phyloP scores from a whole-genome alignment of 92 coral and sea anemone species.

The Chrysogorgia sp. region DNA sequence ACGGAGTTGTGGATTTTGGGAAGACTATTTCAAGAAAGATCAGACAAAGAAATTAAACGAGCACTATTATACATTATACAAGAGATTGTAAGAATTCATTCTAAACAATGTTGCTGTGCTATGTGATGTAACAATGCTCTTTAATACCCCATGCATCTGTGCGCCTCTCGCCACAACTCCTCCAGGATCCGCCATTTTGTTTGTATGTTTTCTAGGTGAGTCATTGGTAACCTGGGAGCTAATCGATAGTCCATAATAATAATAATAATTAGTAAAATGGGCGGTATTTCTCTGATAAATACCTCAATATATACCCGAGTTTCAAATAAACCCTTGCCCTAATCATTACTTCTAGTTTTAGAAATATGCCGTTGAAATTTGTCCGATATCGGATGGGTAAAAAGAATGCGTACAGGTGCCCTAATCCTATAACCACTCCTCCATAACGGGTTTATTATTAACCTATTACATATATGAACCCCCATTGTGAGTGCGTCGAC shows the following conservation, averaged over 20 bases:
- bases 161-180: slow-evolving; percentile 7
- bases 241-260: neutral
- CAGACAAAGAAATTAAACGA: neutral
- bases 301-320: neutral
- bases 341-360: neutral
- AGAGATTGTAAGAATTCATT: neutral
- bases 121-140: neutral
- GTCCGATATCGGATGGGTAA: too few relatives aligned
- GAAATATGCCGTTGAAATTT: neutral
- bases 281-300: too few relatives aligned
- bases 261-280: neutral
- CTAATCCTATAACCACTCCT: too few relatives aligned
- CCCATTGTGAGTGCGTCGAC: too few relatives aligned
- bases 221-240: slow-evolving; percentile 26
- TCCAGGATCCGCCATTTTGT: slow-evolving; percentile 40
- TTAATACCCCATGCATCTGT: slow-evolving; percentile 4
- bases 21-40: neutral
- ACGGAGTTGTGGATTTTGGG: slow-evolving; percentile 11
- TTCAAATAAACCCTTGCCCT: neutral
- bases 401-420: too few relatives aligned
- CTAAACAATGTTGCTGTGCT: neutral
- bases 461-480: too few relatives aligned
- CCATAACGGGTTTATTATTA: too few relatives aligned
- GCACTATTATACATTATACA: neutral
- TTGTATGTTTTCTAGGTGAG: neutral